Percentiles rank a stretch among this genome's conserved stretches.
Evolutionary conservation across 2,113 vertebrate genomes (phyloP).

Genomic region (Bufo bufo): DNA sequence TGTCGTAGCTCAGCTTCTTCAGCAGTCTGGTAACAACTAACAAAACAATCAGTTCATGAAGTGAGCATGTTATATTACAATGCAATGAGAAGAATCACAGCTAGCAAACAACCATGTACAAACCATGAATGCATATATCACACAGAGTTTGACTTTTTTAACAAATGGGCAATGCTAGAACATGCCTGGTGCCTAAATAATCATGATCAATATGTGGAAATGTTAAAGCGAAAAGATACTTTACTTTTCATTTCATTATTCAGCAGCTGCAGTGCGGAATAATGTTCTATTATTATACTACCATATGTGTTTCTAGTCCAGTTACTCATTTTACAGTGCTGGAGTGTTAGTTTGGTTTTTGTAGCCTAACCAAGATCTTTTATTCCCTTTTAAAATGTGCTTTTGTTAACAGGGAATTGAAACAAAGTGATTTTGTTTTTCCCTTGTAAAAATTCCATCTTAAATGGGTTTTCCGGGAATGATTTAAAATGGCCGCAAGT

Average conservation of each 20-base stretch:
- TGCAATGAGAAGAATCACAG: neutral
- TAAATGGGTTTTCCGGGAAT: too few species aligned
- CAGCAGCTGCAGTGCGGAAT: conserved; percentile 48
- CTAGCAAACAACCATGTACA: conserved; percentile 20
- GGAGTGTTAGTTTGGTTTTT: conserved; percentile 20
- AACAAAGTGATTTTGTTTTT: conserved; percentile 18
- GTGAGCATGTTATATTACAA: conserved; percentile 2
- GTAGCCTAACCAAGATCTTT: neutral
- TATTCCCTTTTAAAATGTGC: conserved; percentile 2
- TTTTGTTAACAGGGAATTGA: neutral
- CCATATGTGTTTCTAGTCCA: conserved; percentile 44
- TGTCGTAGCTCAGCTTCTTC: neutral
- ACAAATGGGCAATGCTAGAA: conserved; percentile 34
- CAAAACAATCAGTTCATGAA: neutral
- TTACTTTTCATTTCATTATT: conserved; percentile 53
- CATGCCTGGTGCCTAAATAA: conserved; percentile 46
- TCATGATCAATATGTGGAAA: conserved; percentile 48
- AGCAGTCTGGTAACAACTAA: neutral
- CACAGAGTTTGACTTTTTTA: conserved; percentile 27
- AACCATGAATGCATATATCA: conserved; percentile 10
- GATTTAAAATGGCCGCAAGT: too few species aligned
- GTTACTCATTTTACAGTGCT: conserved; percentile 35
- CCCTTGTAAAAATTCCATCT: too few species aligned
- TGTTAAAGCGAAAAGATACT: conserved; percentile 28
- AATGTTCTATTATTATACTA: conserved; percentile 48